These are phyloP conservation scores for Drosophila tsacasi DNA, from an alignment of 1,140 invertebrate species.

Conservation along the genomic window DNA sequence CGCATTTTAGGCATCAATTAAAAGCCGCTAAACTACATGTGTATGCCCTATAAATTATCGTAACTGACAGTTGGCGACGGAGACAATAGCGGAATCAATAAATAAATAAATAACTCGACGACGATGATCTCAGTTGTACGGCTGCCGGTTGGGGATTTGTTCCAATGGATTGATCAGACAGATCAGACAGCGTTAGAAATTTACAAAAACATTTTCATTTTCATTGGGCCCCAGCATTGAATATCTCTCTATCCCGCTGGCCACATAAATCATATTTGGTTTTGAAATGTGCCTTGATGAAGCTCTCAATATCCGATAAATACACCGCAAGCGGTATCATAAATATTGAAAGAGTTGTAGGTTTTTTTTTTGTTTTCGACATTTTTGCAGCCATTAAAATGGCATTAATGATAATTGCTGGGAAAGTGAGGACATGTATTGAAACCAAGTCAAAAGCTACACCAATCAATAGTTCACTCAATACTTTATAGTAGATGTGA, in stretches of 20 bases:
- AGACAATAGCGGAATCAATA: slow-evolving; percentile 56
- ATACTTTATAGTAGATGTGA: slow-evolving; percentile 30
- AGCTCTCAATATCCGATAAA: slow-evolving; percentile 9
- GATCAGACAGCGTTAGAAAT: slow-evolving; percentile 26
- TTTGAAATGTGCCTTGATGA: slow-evolving; percentile 41
- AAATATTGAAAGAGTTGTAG: slow-evolving; percentile 37
- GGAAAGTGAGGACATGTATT: slow-evolving; percentile 39
- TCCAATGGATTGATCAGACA: slow-evolving; percentile 25
- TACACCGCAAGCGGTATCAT: slow-evolving; percentile 19
- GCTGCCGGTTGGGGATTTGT: slow-evolving; percentile 26
- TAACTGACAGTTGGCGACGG: slow-evolving; percentile 34
- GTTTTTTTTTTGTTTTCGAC: slow-evolving; percentile 4
- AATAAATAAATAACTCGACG: slow-evolving; percentile 57
- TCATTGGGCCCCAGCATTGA: slow-evolving; percentile 25
- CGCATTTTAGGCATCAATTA: slow-evolving; percentile 77
- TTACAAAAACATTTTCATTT: slow-evolving; percentile 38
- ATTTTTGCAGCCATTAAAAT: slow-evolving; percentile 47
- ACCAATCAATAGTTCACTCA: slow-evolving; percentile 42
- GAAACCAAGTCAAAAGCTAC: slow-evolving; percentile 35
- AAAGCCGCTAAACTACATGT: slow-evolving; percentile 49
- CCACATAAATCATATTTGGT: slow-evolving; percentile 35
- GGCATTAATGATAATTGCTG: slow-evolving; percentile 50
- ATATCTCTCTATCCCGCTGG: slow-evolving; percentile 5
- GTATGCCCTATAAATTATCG: slow-evolving; percentile 55
- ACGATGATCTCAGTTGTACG: slow-evolving; percentile 71